phyloP scores from a whole-genome alignment of 1,140 invertebrate species.

The Spodoptera frugiperda region DNA sequence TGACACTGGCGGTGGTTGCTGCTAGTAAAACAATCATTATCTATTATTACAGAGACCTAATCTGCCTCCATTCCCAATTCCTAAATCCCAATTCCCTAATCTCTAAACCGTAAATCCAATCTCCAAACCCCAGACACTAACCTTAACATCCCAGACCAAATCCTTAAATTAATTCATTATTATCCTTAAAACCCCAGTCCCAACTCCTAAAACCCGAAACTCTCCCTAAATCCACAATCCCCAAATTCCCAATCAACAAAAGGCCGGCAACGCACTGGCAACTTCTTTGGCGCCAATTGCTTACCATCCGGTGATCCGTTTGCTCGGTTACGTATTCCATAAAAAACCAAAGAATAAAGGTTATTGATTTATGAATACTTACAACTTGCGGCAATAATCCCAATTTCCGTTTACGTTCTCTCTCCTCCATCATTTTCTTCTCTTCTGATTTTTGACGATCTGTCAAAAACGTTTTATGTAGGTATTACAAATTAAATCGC shows the following conservation, averaged over 20 bases:
- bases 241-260: too few relatives aligned
- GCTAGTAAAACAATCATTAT: slow-evolving; percentile 28
- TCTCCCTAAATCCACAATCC: too few relatives aligned
- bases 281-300: too few relatives aligned
- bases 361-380: slow-evolving; percentile 34
- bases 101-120: too few relatives aligned
- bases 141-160: too few relatives aligned
- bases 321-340: background rate
- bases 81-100: background rate
- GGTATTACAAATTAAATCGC: too few relatives aligned
- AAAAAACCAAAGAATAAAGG: background rate
- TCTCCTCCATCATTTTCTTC: slow-evolving; percentile 83
- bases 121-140: too few relatives aligned
- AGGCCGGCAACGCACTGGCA: too few relatives aligned
- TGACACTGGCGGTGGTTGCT: slow-evolving; percentile 43
- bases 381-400: slow-evolving; percentile 73
- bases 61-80: background rate
- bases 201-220: background rate
- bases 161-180: too few relatives aligned
- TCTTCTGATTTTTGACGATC: slow-evolving; percentile 88
- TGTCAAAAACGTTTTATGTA: slow-evolving; percentile 68
- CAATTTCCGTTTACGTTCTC: slow-evolving; percentile 82
- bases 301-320: too few relatives aligned
- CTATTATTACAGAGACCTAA: background rate
- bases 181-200: too few relatives aligned